Base-by-base conservation (phyloP, 92 coral and sea anemone species). In the Actinostola sp. region DNA sequence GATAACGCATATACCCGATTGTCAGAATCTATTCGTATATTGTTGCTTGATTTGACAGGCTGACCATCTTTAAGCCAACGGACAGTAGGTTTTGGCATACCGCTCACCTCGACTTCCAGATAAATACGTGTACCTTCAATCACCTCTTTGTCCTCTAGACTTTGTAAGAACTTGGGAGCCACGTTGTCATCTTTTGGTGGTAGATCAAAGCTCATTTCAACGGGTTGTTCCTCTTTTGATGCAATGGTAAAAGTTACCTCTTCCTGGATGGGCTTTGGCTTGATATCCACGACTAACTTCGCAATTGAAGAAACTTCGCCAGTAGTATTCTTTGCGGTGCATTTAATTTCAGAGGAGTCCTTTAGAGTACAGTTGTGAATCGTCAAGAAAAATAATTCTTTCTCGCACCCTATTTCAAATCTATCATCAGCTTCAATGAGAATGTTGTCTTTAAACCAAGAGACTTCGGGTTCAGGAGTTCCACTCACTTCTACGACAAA, bases 1-100 rank as follows among this genome's bases (percentile, higher is more conserved):
- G 71, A 61, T 65, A 95, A 72, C n/a, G 91, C 86, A 68, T 91
- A 91, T 39, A 95, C 82, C 45, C 89, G 88, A 8, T 89, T 97
- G 10, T 88, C 91, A 3, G 72, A 54, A 21, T 79, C 89, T 29
- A 91, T 53, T 54, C 54, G 66, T 11, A 88, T 42, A 34, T 77
- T 93, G 20, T 86, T 70, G 44, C 84, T 83, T 12, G 81, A 44
- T 43, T 62, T 77, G 36, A 95, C 54, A 31, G 58, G 67, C 13
- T 86, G 48, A n/a, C 86, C 99, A 65, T 95, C 97, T 61, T 83
- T 89, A 57, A 85, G 74, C 99, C 99, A 95, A 70, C 84, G 70
- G 16, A 95, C 75, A 21, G 80, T 71, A 61, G 99, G 99, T 51
- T 77, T 78, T 27, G 99, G 99, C 39, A 73, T 87, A 16, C 99